Evolutionary conservation across 37 sponge, comb jelly and placozoan species (phyloP).

Genomic region (Beroe forskalii): DNA sequence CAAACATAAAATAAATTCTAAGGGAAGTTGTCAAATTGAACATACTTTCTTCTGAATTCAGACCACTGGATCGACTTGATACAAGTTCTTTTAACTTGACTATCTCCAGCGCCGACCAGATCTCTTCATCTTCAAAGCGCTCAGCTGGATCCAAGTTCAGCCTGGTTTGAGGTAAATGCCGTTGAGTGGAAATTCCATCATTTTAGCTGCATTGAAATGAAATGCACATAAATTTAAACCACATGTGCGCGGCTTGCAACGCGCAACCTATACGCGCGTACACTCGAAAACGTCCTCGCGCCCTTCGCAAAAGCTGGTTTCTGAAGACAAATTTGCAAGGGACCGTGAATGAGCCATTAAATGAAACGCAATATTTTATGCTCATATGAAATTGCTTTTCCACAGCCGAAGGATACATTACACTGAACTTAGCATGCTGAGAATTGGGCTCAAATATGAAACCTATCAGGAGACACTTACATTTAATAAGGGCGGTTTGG

Average conservation of each 20-base stretch:
- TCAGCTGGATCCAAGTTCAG: slow-evolving; percentile 2
- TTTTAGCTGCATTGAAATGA: neutral
- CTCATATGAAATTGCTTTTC: neutral
- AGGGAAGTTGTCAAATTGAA: too few species aligned
- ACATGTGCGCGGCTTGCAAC: neutral
- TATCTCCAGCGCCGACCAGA: neutral
- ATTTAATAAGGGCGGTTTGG: too few species aligned
- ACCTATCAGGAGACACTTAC: neutral
- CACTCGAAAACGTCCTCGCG: too few species aligned
- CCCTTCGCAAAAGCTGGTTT: too few species aligned
- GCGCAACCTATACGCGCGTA: too few species aligned
- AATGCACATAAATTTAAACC: neutral
- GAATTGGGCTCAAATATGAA: neutral
- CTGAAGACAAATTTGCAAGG: too few species aligned
- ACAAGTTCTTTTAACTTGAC: neutral
- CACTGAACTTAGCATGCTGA: neutral
- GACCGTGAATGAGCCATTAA: too few species aligned
- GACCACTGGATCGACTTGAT: neutral
- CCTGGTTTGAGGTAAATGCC: neutral
- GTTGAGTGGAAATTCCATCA: neutral
- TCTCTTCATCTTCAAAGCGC: neutral
- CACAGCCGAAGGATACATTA: neutral
- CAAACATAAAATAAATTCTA: too few species aligned
- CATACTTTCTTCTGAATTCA: neutral
- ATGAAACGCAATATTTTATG: too few species aligned